Conservation (phyloP, 2,888 invertebrate genomes). For the Megamerina dolium region DNA sequence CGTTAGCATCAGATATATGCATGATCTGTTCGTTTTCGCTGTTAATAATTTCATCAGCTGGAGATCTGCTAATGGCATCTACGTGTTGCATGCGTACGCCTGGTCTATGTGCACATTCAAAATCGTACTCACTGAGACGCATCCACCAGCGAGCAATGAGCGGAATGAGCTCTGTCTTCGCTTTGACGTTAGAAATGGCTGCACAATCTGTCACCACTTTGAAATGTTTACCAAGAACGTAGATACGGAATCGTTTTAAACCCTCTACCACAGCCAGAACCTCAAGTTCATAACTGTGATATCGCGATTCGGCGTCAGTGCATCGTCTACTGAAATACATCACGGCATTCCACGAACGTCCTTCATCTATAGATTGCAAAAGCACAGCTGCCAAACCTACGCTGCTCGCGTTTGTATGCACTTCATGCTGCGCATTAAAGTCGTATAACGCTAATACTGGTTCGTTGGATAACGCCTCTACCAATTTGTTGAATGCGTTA, state of each 20-base stretch:
- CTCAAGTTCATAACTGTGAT: conserved; percentile 36
- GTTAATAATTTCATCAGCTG: conserved; percentile 1
- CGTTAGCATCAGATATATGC: conserved; percentile 3
- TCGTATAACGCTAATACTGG: not conserved
- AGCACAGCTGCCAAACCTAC: conserved; percentile 11
- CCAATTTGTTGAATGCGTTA: not conserved
- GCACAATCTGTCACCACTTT: conserved; percentile 16
- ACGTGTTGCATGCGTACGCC: conserved; percentile 14
- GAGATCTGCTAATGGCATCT: conserved; percentile 16
- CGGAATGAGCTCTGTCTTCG: conserved; percentile 11
- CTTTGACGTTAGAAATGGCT: conserved; percentile 12
- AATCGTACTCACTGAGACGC: conserved; percentile 15
- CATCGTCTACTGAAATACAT: conserved; percentile 17
- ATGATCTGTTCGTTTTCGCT: not conserved
- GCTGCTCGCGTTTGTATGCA: conserved; percentile 11
- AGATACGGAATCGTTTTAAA: conserved; percentile 34
- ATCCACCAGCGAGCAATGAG: conserved; percentile 16
- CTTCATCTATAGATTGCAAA: conserved; percentile 3
- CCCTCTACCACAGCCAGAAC: conserved; percentile 35
- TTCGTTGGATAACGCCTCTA: not conserved
- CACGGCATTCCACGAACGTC: conserved; percentile 11
- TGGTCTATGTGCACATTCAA: conserved; percentile 11
- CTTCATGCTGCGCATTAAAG: not conserved
- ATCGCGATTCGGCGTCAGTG: conserved; percentile 17
- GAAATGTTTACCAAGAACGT: conserved; percentile 29